Base-by-base conservation (phyloP, 1,140 invertebrate genomes). In the Bilobella aurantiaca region DNA sequence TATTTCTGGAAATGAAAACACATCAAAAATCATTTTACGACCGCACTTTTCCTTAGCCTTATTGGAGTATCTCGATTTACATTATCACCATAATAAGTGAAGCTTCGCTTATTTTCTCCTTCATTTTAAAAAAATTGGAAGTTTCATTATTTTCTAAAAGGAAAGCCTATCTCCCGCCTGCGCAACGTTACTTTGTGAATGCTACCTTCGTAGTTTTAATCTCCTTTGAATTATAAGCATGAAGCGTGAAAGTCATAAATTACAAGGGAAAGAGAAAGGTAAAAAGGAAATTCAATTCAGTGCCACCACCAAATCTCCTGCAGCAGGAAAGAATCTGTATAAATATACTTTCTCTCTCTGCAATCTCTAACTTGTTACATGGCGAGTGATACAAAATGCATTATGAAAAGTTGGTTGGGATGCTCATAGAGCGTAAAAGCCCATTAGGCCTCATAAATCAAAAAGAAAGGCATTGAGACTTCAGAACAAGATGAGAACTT, bases 1-100 rank as follows among this genome's bases (percentile, higher is more conserved):
- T 28, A 64, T 69, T 42, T 73, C 71, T 73, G 62, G 3, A 69
- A 64, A 23, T 23, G 23, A 25, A 62, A 37, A 31, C 27, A 66
- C 46, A 65, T n/a, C 49, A 53, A 53, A 16, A 16, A 53, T 42
- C 37, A 42, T 42, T n/a, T n/a, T 42, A 42, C n/a, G 8, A 42
- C n/a, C 8, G 37, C 37, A 12, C 37, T 42, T n/a, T n/a, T n/a
- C n/a, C n/a, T n/a, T n/a, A n/a, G n/a, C n/a, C n/a, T n/a, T n/a
- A n/a, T n/a, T n/a, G n/a, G n/a, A n/a, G n/a, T n/a, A n/a, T n/a
- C n/a, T n/a, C n/a, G n/a, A n/a, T n/a, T n/a, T n/a, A n/a, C n/a
- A n/a, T n/a, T n/a, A n/a, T n/a, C n/a, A n/a, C n/a, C n/a, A n/a
- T n/a, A n/a, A n/a, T n/a, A n/a, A n/a, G n/a, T n/a, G n/a, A n/a